A percentile compares a stretch with the other conserved stretches of the same genome.
phyloP scores from a whole-genome alignment of 2,797 vertebrate genomes.

The Odontamblyopus rebecca region DNA sequence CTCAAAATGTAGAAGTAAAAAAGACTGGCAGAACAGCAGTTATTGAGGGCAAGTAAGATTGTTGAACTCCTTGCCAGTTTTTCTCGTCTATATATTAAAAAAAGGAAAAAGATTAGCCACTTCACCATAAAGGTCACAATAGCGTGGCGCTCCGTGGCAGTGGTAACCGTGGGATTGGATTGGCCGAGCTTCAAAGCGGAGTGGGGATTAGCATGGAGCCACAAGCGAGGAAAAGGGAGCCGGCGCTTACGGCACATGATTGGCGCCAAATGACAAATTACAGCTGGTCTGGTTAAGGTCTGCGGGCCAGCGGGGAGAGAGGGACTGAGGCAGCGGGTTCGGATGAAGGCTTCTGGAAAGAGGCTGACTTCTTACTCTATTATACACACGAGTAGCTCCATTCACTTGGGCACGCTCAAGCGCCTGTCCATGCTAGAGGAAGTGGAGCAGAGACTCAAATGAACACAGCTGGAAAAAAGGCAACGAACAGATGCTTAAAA shows the following conservation, averaged over 20 bases:
- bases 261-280: constrained; percentile 64
- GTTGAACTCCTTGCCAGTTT: constrained; percentile 51
- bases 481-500: background rate
- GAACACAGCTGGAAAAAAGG: background rate
- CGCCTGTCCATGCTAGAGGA: constrained; percentile 2
- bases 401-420: constrained; percentile 36
- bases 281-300: constrained; percentile 55
- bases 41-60: constrained; percentile 49
- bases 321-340: constrained; percentile 7
- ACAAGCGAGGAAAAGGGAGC: constrained; percentile 57
- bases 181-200: constrained; percentile 64
- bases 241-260: constrained; percentile 51
- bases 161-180: constrained; percentile 60
- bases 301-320: constrained; percentile 19
- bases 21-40: constrained; percentile 17
- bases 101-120: constrained; percentile 56
- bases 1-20: constrained; percentile 15
- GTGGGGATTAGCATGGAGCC: constrained; percentile 62
- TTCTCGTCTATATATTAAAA: constrained; percentile 4
- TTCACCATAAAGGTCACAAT: constrained; percentile 64
- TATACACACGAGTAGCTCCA: constrained; percentile 69
- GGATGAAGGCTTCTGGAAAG: constrained; percentile 56
- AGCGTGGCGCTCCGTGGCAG: constrained; percentile 42
- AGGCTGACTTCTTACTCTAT: constrained; percentile 67
- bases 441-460: constrained; percentile 8